A percentile compares a stretch with the other conserved stretches of the same genome.
Evolutionary conservation across 2,113 vertebrate species (phyloP).

Genomic region (Gobiocypris rarus): DNA sequence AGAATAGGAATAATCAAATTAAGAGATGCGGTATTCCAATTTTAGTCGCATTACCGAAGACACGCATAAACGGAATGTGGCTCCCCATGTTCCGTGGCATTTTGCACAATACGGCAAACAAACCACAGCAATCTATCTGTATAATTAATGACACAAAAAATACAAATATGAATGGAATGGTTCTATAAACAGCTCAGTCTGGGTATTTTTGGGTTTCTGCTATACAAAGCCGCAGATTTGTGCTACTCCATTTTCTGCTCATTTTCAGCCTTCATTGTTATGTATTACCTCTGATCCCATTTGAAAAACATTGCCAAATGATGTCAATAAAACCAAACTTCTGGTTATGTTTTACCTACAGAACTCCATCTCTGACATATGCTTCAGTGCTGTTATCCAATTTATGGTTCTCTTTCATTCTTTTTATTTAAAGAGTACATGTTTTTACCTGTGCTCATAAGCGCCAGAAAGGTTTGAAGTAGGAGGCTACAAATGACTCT

Average conservation of each 20-base stretch:
- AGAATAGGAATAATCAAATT: slow-evolving; percentile 27
- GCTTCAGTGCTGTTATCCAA: not conserved
- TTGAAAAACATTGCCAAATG: not conserved
- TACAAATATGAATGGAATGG: not conserved
- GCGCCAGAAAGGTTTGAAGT: not conserved
- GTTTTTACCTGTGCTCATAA: not conserved
- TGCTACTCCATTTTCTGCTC: not conserved
- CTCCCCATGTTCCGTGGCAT: not conserved
- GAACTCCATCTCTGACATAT: not conserved
- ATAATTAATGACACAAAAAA: slow-evolving; percentile 4
- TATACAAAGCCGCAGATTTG: not conserved
- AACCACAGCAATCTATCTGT: slow-evolving; percentile 21
- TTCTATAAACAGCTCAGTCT: not conserved
- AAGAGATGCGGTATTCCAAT: slow-evolving; percentile 1
- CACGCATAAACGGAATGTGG: not conserved
- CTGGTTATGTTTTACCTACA: slow-evolving; percentile 11
- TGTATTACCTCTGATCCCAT: not conserved
- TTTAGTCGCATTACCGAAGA: not conserved
- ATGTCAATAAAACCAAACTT: not conserved
- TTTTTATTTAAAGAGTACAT: not conserved
- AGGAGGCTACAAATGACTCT: not conserved
- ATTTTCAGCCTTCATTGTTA: not conserved
- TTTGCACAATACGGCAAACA: slow-evolving; percentile 9
- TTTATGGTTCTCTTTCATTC: not conserved
- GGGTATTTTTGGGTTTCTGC: not conserved